Percentiles rank a stretch among this genome's conserved stretches.
These are phyloP conservation scores for Capra hircus DNA, from an alignment of 2,113 vertebrate genomes.

Conservation along the genomic window DNA sequence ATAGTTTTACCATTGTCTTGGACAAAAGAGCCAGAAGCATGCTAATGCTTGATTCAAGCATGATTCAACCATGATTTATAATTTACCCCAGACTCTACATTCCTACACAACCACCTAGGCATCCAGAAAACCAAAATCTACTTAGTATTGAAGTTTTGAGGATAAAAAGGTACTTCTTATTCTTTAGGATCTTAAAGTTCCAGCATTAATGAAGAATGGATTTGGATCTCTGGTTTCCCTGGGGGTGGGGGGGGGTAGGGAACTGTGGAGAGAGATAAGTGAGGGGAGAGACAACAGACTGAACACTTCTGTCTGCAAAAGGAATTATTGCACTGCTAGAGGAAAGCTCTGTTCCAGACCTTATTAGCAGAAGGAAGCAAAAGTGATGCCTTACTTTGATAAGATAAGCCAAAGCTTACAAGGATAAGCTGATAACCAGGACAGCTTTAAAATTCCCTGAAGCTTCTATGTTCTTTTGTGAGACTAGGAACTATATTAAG, in stretches of 20 bases:
- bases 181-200: background rate
- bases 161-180: background rate
- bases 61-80: background rate
- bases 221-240: background rate
- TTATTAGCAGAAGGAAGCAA: slow-evolving; percentile 72
- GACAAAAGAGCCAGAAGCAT: background rate
- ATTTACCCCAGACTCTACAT: background rate
- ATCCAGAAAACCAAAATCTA: background rate
- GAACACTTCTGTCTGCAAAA: slow-evolving; percentile 61
- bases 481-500: background rate
- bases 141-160: background rate
- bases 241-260: background rate
- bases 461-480: background rate
- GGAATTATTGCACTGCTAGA: slow-evolving; percentile 33
- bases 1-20: background rate
- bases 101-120: background rate
- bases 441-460: slow-evolving; percentile 42
- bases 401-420: slow-evolving; percentile 67
- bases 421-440: slow-evolving; percentile 58
- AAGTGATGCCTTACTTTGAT: slow-evolving; percentile 62
- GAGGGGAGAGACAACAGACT: background rate
- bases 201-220: background rate
- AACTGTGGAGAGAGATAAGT: slow-evolving; percentile 3
- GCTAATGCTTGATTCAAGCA: background rate
- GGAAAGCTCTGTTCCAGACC: slow-evolving; percentile 59